Evolutionary conservation across 1,140 invertebrate species (phyloP), one percentile per base, ranked within the genome.

Genomic region (Cotesia glomerata): DNA sequence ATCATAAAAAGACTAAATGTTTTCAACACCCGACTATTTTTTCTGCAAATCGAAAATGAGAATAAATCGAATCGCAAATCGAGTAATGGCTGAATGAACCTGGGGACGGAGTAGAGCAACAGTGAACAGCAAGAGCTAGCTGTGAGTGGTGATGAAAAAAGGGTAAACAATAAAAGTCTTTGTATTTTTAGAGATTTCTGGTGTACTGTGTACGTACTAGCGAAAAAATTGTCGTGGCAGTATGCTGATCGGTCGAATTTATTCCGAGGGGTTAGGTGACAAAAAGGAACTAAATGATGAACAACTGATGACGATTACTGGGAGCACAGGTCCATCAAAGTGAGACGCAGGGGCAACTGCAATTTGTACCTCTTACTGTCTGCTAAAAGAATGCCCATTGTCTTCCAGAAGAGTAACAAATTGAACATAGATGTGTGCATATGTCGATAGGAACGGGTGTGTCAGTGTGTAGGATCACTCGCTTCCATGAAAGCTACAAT

Each of bases 361-460:
- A 87, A 87, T 87, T 87, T 87, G 85, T 87, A 86, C 83, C 85
- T 87, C 84, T 87, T 87, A 86, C 85, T 85, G 84, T 87, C 85
- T 84, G 79, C 79, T 76, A 58, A 77, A 86, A 86, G 85, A 87
- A 85, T 86, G 78, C 73, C 81, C 83, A 86, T 87, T 87, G 85
- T 87, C 85, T 87, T 86, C 77, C 82, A 83, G 82, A 81, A 82
- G 82, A 84, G 82, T 85, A 85, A 86, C 84, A 81, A 87, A 87
- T 86, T 83, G 82, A 85, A 82, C 82, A 45, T 9, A 45, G 7
- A 45, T 45, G 11, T 45, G 39, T 45, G 39, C 26, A 26, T 26
- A 26, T 26, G 26, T 26, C 26, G 26, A 26, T 45, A 11, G 39
- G 8, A 9, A 11, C 8, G 8, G 39, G 11, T 45, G 39, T 45